Evolutionary conservation across 2,113 vertebrate species (phyloP).

Genomic region (Sardina pilchardus): DNA sequence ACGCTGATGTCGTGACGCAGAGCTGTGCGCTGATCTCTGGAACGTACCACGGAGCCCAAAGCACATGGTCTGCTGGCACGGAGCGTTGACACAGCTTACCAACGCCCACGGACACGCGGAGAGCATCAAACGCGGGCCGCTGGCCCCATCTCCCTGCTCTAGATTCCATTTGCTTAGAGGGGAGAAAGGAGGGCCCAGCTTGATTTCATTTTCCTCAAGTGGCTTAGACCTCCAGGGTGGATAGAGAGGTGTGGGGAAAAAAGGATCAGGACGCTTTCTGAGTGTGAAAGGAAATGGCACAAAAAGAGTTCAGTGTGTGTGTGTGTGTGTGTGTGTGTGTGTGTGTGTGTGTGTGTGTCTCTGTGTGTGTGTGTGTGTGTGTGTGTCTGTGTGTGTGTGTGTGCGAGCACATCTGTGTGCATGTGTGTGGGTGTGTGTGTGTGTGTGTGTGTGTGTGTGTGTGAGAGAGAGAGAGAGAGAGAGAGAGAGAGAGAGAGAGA

Average conservation of each 20-base stretch:
- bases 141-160: neutral
- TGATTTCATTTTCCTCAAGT: neutral
- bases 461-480: too few species aligned
- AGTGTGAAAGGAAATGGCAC: neutral
- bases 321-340: neutral
- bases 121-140: neutral
- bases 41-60: neutral
- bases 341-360: too few species aligned
- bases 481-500: neutral
- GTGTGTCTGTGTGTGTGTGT: neutral
- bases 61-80: neutral
- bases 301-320: neutral
- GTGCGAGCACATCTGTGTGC: too few species aligned
- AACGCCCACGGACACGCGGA: neutral
- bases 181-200: neutral
- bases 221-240: constrained; percentile 8
- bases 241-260: constrained; percentile 1
- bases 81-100: neutral
- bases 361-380: too few species aligned
- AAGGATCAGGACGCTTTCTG: neutral
- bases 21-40: constrained; percentile 2
- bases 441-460: too few species aligned
- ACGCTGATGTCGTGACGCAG: neutral
- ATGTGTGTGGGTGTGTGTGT: too few species aligned
- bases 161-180: neutral